A percentile compares a stretch with the other conserved stretches of the same genome.
Evolutionary conservation across 2,113 vertebrate species (phyloP).

Genomic region (Etheostoma spectabile): DNA sequence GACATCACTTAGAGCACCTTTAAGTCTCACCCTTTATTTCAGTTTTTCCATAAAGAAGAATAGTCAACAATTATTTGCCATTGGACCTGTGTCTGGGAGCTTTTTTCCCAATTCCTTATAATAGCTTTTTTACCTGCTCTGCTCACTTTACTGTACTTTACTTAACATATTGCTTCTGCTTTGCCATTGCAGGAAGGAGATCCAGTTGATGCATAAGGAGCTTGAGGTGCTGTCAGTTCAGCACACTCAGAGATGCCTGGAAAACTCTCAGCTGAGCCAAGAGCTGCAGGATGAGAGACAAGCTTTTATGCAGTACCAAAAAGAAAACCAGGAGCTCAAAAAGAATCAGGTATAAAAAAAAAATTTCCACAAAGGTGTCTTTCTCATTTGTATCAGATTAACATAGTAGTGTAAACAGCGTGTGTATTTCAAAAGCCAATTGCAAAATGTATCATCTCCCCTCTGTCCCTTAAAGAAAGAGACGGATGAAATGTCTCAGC

Average conservation of each 20-base stretch:
- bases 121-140: background rate
- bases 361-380: background rate
- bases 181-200: constrained; percentile 86
- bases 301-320: constrained; percentile 88
- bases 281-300: constrained; percentile 91
- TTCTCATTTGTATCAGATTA: background rate
- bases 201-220: constrained; percentile 91
- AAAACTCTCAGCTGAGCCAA: constrained; percentile 91
- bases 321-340: constrained; percentile 92
- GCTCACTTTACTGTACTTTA: background rate
- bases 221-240: constrained; percentile 93
- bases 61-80: too few relatives aligned
- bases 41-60: too few relatives aligned
- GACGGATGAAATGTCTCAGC: constrained; percentile 86
- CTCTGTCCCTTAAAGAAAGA: constrained; percentile 75
- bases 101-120: background rate
- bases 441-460: background rate
- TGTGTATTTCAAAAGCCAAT: background rate
- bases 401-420: background rate
- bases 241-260: constrained; percentile 96
- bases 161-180: constrained; percentile 5
- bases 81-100: background rate
- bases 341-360: constrained; percentile 91
- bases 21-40: too few relatives aligned
- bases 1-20: too few relatives aligned